phyloP scores from a whole-genome alignment of 1,140 invertebrate genomes.

The Hesperophylax magnus region DNA sequence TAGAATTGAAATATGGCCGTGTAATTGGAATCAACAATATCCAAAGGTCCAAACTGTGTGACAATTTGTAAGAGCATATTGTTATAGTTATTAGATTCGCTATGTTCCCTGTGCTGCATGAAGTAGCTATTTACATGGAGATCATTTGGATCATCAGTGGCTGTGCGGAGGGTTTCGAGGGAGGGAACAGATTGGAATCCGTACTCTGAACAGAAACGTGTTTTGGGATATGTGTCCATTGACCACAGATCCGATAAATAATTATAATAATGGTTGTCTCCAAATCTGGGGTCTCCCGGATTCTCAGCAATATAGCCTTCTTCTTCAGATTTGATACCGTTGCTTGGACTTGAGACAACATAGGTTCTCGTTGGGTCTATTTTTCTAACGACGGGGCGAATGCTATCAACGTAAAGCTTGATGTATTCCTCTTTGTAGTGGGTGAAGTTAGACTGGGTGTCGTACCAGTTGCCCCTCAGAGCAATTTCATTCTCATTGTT shows the following conservation, averaged over 20 bases:
- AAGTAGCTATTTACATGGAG: conserved; percentile 75
- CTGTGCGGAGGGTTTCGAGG: conserved; percentile 73
- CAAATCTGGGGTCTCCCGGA: conserved; percentile 86
- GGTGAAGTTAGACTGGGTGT: conserved; percentile 71
- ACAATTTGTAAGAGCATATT: conserved; percentile 74
- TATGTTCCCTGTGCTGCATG: conserved; percentile 87
- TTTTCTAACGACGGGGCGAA: conserved; percentile 77
- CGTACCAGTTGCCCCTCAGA: conserved; percentile 88
- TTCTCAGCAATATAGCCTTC: conserved; percentile 84
- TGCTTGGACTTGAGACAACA: conserved; percentile 92
- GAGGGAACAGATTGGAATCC: conserved; percentile 93
- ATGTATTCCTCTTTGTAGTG: conserved; percentile 87
- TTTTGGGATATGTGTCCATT: conserved; percentile 80
- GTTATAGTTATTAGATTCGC: conserved; percentile 75
- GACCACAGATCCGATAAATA: conserved; percentile 89
- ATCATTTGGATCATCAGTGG: conserved; percentile 72
- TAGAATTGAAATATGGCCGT: conserved; percentile 77
- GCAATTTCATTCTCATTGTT: conserved; percentile 99
- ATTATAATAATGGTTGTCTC: conserved; percentile 96
- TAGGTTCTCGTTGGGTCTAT: conserved; percentile 79
- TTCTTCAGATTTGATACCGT: conserved; percentile 83
- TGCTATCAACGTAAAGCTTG: conserved; percentile 86
- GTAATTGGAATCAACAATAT: conserved; percentile 68
- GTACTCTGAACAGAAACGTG: conserved; percentile 95
- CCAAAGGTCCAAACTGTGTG: conserved; percentile 74